Evolutionary conservation across 1,140 invertebrate species (phyloP), one percentile per base, ranked within the genome.

Genomic region (Spodoptera frugiperda): DNA sequence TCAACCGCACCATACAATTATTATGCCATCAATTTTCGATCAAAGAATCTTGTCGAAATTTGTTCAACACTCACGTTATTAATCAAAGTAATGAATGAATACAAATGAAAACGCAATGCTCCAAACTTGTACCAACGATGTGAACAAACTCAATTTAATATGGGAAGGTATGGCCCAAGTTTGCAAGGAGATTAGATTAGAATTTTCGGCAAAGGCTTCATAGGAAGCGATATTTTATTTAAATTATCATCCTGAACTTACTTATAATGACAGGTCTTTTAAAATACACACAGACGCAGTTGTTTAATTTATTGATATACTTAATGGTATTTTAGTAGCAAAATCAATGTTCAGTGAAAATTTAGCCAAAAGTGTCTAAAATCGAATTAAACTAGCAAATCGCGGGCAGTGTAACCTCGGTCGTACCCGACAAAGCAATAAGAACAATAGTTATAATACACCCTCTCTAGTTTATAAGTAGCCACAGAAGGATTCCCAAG

Each of bases 1-100:
- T 59, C 54, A 73, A 25, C 21, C 55, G 76, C 61, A 67, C 70
- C 78, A 48, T 77, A 78, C 82, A 85, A 86, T 89, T 87, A 87
- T 86, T 81, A 82, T 15, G 33, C 79, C 83, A 84, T 87, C 83
- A 87, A 84, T 86, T 82, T 82, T 85, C 82, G 76, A 84, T 83
- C 79, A 72, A 80, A 77, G 79, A 80, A 82, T 77, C 57, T 63
- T 76, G 78, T 80, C 73, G 77, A 83, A 83, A 71, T 54, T 51
- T 71, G 53, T 71, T 39, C 59, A 53, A 65, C 46, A 51, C 30
- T 75, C 57, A 17, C 15, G 57, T 51, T 74, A 74, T 74, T 51
- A 61, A 74, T 74, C 55, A 74, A 61, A 30, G 44, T 73, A 73
- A 73, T 74, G 49, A 71, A 71, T 71, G 68, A 33, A 55, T 57